Conservation (phyloP, 2,113 vertebrate species). For the Thryonomys swinderianus region DNA sequence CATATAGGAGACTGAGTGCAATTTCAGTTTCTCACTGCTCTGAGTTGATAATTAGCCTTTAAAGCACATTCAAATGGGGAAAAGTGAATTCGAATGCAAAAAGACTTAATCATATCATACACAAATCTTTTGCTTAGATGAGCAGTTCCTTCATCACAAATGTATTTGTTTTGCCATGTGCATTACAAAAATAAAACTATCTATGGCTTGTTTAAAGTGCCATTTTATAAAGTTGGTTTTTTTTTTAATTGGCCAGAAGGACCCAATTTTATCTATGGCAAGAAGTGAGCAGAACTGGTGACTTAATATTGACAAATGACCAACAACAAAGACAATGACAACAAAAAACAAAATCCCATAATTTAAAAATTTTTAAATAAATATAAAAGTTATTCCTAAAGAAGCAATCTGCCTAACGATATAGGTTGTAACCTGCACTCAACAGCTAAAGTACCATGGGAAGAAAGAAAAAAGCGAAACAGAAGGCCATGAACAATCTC, state of each 20-base stretch:
- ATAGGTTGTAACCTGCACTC: conserved; percentile 87
- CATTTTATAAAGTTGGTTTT: conserved; percentile 84
- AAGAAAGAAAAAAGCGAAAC: conserved; percentile 76
- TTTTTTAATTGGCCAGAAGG: conserved; percentile 83
- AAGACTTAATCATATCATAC: not conserved
- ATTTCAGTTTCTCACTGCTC: conserved; percentile 44
- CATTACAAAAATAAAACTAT: conserved; percentile 84
- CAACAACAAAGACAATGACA: conserved; percentile 70
- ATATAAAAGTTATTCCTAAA: conserved; percentile 92
- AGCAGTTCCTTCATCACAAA: conserved; percentile 85
- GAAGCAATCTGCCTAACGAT: conserved; percentile 88
- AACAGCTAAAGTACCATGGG: conserved; percentile 88
- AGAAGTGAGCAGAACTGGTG: conserved; percentile 90
- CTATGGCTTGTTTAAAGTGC: conserved; percentile 89
- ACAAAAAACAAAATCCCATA: conserved; percentile 86
- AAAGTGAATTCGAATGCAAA: conserved; percentile 60
- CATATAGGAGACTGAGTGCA: conserved; percentile 17
- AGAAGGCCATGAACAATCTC: conserved; percentile 84
- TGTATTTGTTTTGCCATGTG: conserved; percentile 64
- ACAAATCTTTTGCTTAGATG: conserved; percentile 20
- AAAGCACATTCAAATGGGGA: conserved; percentile 51
- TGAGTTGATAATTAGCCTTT: conserved; percentile 48
- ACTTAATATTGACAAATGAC: conserved; percentile 89
- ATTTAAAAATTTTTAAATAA: conserved; percentile 93
- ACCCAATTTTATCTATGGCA: conserved; percentile 88